A percentile compares a stretch with the other conserved stretches of the same genome.
Conservation (phyloP, 1,140 invertebrate genomes). For the Trichonephila clavata region DNA sequence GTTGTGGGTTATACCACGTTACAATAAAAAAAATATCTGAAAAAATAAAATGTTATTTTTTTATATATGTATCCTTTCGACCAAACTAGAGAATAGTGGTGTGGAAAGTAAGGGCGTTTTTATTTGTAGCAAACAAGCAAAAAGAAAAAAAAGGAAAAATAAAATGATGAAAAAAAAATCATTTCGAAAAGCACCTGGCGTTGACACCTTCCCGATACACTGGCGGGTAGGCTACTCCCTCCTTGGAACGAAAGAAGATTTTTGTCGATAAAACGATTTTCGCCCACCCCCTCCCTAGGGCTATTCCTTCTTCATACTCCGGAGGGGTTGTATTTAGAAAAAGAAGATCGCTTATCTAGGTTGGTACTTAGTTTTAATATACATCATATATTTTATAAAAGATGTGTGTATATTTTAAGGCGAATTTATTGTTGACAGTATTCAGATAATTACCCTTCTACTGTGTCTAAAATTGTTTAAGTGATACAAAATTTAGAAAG, state of each 20-base stretch:
- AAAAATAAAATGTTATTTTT: neutral
- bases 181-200: conserved; percentile 51
- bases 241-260: conserved; percentile 39
- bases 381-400: neutral
- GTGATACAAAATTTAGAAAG: no score
- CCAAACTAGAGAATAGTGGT: neutral
- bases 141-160: neutral
- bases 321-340: neutral
- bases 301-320: conserved; percentile 11
- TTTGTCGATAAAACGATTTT: conserved; percentile 60
- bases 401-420: neutral
- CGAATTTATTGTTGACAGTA: neutral
- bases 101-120: conserved; percentile 20
- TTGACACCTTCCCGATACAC: conserved; percentile 59
- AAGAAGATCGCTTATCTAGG: conserved; percentile 8
- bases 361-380: neutral
- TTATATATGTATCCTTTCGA: neutral
- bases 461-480: no score
- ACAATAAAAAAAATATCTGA: conserved; percentile 24
- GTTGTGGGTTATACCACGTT: neutral
- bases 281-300: neutral
- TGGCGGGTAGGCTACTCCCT: conserved; percentile 21
- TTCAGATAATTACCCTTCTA: no score
- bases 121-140: conserved; percentile 1
- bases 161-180: neutral